Conservation (phyloP, 1,140 invertebrate genomes). For the Liolophura sinensis region DNA sequence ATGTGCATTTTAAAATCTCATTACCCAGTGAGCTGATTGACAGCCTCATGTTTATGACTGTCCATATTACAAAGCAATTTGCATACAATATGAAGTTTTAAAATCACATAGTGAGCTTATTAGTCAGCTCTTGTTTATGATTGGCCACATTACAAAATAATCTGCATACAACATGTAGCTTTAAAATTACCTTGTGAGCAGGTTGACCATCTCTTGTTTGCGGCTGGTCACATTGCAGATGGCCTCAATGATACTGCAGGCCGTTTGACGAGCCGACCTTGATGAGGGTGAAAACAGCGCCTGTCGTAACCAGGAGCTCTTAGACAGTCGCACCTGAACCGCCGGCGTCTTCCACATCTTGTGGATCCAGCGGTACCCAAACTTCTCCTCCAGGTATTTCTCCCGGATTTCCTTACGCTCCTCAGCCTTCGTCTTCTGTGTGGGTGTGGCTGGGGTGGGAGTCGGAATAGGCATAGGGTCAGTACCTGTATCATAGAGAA, state of each 20-base stretch:
- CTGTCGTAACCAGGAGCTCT: conserved; percentile 81
- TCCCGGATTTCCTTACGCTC: conserved; percentile 61
- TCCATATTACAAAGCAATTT: no score
- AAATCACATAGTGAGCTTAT: no score
- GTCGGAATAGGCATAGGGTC: conserved; percentile 6
- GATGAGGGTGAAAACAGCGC: conserved; percentile 91
- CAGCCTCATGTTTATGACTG: no score
- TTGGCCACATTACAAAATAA: no score
- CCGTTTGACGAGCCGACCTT: conserved; percentile 81
- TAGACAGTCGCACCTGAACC: conserved; percentile 36
- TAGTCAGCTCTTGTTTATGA: no score
- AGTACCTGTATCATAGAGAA: not conserved
- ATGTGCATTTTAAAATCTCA: no score
- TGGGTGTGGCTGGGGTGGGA: conserved; percentile 11
- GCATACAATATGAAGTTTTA: no score
- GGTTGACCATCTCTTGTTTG: conserved; percentile 70
- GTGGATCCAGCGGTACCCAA: conserved; percentile 65
- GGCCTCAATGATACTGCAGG: conserved; percentile 84
- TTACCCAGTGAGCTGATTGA: no score
- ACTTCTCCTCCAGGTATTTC: conserved; percentile 77
- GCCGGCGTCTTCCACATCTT: conserved; percentile 52
- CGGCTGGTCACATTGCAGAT: conserved; percentile 65
- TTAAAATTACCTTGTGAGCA: conserved; percentile 70
- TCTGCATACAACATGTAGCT: no score
- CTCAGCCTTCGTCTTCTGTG: conserved; percentile 39